Conservation (phyloP, 2,113 vertebrate genomes). For the Platichthys flesus region DNA sequence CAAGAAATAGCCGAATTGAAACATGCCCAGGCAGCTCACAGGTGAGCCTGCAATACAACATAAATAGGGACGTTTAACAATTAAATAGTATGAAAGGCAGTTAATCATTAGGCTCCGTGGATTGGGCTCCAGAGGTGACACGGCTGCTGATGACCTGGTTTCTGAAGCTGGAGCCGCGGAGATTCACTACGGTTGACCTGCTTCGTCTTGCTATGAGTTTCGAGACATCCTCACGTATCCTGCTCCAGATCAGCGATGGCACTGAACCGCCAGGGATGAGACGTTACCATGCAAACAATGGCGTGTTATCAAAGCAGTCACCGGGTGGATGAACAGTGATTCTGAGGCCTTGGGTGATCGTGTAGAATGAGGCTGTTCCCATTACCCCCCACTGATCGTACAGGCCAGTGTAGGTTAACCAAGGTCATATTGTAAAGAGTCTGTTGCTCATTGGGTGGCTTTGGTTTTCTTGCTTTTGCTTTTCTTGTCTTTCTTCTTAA, state of each 20-base stretch:
- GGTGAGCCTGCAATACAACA: constrained; percentile 28
- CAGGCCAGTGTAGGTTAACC: constrained; percentile 53
- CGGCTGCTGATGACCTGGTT: constrained; percentile 10
- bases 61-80: constrained; percentile 59
- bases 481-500: constrained; percentile 99
- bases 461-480: constrained; percentile 98
- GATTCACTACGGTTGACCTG: constrained; percentile 24
- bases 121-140: constrained; percentile 33
- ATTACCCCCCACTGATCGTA: constrained; percentile 30
- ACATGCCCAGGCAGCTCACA: constrained; percentile 15
- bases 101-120: constrained; percentile 16
- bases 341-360: constrained; percentile 36
- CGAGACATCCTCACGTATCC: constrained; percentile 41
- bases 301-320: constrained; percentile 59
- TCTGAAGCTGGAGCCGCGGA: constrained; percentile 25
- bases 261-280: constrained; percentile 49
- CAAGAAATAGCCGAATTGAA: background rate
- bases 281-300: constrained; percentile 57
- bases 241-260: constrained; percentile 49
- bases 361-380: constrained; percentile 24
- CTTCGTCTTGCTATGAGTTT: constrained; percentile 12
- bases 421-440: constrained; percentile 46
- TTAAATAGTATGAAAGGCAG: constrained; percentile 42
- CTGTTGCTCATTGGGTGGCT: constrained; percentile 89
- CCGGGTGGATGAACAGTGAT: constrained; percentile 40